A percentile compares a stretch with the other conserved stretches of the same genome.
Evolutionary conservation across 1,140 invertebrate species (phyloP).

Genomic region (Zaprionus davidi): DNA sequence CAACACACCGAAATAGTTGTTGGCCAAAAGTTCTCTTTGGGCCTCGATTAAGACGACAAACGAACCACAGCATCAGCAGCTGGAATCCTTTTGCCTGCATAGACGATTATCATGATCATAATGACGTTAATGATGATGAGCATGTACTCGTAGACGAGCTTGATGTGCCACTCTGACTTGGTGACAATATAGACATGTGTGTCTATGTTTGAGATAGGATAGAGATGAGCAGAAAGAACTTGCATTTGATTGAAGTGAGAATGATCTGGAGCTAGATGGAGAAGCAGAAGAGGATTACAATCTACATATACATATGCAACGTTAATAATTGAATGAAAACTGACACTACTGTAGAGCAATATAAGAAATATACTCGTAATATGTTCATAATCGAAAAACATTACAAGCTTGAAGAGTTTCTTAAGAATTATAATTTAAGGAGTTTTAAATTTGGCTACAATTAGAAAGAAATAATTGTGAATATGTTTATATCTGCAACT

Average conservation of each 20-base stretch:
- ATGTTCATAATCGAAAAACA: not conserved
- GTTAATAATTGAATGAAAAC: too few species aligned
- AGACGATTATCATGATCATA: slow-evolving; percentile 16
- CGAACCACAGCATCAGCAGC: slow-evolving; percentile 63
- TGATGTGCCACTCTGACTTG: slow-evolving; percentile 7
- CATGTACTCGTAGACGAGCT: not conserved
- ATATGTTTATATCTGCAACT: not conserved
- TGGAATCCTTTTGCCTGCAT: slow-evolving; percentile 53
- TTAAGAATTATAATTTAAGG: too few species aligned
- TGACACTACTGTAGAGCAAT: too few species aligned
- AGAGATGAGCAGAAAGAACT: slow-evolving; percentile 21
- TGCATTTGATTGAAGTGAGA: not conserved
- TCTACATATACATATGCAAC: not conserved
- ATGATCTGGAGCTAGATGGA: not conserved
- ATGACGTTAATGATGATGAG: slow-evolving; percentile 17
- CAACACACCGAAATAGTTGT: slow-evolving; percentile 36
- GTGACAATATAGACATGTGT: slow-evolving; percentile 33
- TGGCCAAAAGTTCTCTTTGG: slow-evolving; percentile 55
- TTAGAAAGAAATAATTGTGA: not conserved
- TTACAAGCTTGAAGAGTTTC: too few species aligned
- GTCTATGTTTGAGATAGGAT: not conserved
- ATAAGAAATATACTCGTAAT: too few species aligned
- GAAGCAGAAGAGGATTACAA: not conserved
- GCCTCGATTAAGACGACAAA: slow-evolving; percentile 75
- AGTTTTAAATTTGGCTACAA: too few species aligned